Conservation (phyloP, 2,797 vertebrate genomes). For the Adrianichthys oophorus region DNA sequence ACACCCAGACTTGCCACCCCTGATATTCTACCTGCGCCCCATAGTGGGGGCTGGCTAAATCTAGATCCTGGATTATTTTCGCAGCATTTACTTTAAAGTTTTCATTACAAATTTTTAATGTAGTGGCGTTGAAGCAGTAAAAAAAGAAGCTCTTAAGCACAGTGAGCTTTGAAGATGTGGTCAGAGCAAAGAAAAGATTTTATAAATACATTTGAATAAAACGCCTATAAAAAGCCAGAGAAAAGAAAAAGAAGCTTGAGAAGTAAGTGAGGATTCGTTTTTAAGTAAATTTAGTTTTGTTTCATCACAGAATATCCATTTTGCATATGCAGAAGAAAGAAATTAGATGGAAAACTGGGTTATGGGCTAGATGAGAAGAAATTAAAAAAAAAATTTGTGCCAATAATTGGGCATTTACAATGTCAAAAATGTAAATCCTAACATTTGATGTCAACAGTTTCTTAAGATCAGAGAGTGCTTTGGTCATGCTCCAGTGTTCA, state of each 20-base stretch:
- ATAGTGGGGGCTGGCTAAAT: too few relatives aligned
- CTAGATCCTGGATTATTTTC: not conserved
- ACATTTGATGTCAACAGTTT: conserved; percentile 17
- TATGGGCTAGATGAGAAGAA: not conserved
- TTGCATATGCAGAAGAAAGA: not conserved
- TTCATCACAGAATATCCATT: not conserved
- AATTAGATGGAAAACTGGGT: not conserved
- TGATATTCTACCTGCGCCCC: too few relatives aligned
- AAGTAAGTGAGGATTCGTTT: not conserved
- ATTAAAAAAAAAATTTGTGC: not conserved
- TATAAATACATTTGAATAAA: conserved; percentile 28
- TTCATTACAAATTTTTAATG: conserved; percentile 19
- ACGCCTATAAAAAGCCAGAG: conserved; percentile 12
- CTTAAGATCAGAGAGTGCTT: conserved; percentile 27
- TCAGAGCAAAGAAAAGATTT: conserved; percentile 1
- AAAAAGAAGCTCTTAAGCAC: conserved; percentile 15
- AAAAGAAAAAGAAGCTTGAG: conserved; percentile 16
- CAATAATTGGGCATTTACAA: not conserved
- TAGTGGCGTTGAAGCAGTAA: conserved; percentile 17
- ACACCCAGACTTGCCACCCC: too few relatives aligned
- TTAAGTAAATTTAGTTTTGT: too few relatives aligned
- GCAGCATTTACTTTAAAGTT: conserved; percentile 23
- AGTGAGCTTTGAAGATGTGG: conserved; percentile 2
- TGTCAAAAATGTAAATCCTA: conserved; percentile 13
- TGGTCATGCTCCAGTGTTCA: conserved; percentile 32